Conservation (phyloP, 2,888 invertebrate species). For the Leuctra nigra region DNA sequence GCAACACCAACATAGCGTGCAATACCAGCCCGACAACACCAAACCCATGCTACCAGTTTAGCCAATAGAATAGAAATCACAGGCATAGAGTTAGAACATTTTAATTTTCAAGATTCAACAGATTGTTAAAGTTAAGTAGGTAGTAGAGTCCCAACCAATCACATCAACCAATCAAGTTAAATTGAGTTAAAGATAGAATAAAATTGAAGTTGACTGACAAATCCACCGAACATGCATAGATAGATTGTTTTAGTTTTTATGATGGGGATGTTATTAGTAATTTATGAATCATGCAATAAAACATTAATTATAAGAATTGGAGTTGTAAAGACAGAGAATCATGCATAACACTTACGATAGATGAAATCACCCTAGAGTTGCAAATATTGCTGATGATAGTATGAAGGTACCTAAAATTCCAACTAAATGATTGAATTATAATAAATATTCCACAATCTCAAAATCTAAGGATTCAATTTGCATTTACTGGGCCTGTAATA, state of each 20-base stretch:
- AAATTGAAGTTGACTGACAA: no score
- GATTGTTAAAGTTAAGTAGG: no score
- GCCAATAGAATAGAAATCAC: not conserved
- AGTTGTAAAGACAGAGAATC: not conserved
- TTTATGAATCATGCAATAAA: no score
- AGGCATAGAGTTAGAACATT: not conserved
- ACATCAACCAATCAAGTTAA: no score
- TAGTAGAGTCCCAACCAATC: no score
- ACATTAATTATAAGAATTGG: no score
- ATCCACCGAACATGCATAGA: no score
- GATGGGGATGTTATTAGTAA: no score
- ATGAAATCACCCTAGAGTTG: not conserved
- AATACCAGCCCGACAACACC: not conserved
- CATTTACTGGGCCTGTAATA: no score
- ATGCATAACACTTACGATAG: constrained; percentile 5
- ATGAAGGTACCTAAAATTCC: no score
- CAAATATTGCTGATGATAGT: not conserved
- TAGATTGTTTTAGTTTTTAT: no score
- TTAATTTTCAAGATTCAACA: not conserved
- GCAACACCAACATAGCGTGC: constrained; percentile 13
- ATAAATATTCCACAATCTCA: constrained; percentile 4
- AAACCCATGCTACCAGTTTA: not conserved
- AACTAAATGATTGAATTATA: not conserved
- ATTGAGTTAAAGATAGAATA: no score
- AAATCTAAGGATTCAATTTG: not conserved